Base-by-base conservation (phyloP, 2,888 invertebrate species). In the Proisotoma minuta region DNA sequence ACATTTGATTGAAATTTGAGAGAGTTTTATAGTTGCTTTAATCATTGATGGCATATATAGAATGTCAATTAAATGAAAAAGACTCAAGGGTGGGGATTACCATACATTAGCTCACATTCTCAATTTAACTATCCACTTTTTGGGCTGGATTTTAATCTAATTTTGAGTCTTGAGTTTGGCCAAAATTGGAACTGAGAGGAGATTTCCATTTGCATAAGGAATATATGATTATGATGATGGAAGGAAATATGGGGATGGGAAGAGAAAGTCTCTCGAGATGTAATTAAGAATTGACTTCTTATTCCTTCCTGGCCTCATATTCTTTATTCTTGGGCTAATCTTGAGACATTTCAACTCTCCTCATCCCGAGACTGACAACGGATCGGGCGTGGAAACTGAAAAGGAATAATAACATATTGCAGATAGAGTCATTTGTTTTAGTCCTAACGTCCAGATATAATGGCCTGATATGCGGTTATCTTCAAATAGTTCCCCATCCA, bases 341-440 rank as follows among this genome's bases (percentile, higher is more conserved):
- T n/a, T 43, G 18, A 5, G 18, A 18, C 43, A 12, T 43, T 43
- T n/a, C 5, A 5, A 4, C 43, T 43, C 18, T 43, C 43, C 43
- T 43, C 5, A 43, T n/a, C 5, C 15, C 20, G 43, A 43, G 43
- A 43, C 18, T 15, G 18, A 43, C 18, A 20, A 18, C 34, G 8
- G 15, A 34, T 15, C 8, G 8, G 34, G 34, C 8, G 34, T 34
- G 15, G 34, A 34, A 34, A 34, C 8, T 10, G 34, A 15, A 8
- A 8, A 34, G n/a, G 8, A 34, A 20, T 34, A 54, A 29, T 54
- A 54, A 34, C 34, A 20, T 54, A 54, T 54, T 54, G 39, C 27
- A 29, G 53, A 54, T 54, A 24, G 22, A 54, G 53, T 54, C 53
- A 54, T 54, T 54, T 54, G 53, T 54, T 54, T 54, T 54, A 54